These are phyloP conservation scores for Nephrotoma appendiculata DNA, from an alignment of 2,888 invertebrate species.

Conservation along the genomic window DNA sequence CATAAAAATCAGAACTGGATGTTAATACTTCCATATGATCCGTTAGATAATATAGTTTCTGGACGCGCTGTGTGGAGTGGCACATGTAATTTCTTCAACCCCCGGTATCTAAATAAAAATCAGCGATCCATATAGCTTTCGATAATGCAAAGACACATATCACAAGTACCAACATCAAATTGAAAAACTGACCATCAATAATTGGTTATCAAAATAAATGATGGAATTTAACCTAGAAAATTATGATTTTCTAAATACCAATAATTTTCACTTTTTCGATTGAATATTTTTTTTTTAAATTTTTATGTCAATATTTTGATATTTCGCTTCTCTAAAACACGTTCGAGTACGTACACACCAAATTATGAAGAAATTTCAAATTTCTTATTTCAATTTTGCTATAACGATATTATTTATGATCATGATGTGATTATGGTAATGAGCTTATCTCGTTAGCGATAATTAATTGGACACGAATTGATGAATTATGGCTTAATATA, in stretches of 20 bases:
- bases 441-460: neutral
- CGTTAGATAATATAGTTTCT: too few species aligned
- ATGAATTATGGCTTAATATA: neutral
- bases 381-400: neutral
- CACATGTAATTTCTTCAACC: too few species aligned
- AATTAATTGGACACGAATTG: neutral
- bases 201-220: neutral
- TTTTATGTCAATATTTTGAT: neutral
- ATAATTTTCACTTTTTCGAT: neutral
- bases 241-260: neutral
- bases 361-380: neutral
- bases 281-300: neutral
- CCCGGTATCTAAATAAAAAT: too few species aligned
- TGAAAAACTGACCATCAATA: neutral
- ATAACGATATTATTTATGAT: neutral
- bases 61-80: too few species aligned
- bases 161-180: too few species aligned
- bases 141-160: too few species aligned
- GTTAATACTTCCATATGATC: too few species aligned
- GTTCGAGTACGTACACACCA: too few species aligned
- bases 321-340: neutral
- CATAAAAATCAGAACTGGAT: too few species aligned
- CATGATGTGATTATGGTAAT: neutral
- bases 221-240: neutral
- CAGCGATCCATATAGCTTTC: too few species aligned